phyloP scores from a whole-genome alignment of 2,888 invertebrate species.

The Ptychoptera contaminata region DNA sequence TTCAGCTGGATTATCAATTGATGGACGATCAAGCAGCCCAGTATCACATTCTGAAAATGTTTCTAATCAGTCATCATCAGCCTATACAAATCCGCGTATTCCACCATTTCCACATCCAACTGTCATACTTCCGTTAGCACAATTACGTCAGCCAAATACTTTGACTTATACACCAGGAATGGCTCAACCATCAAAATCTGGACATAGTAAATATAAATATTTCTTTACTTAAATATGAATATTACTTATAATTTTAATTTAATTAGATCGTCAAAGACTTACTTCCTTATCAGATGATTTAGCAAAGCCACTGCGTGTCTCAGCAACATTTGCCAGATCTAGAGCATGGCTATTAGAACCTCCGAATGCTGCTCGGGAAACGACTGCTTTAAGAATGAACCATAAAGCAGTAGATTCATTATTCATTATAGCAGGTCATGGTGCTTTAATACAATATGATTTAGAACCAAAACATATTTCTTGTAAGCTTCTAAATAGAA shows the following conservation, averaged over 20 bases:
- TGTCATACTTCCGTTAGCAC: conserved; percentile 64
- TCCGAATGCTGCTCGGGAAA: conserved; percentile 31
- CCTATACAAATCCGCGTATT: conserved; percentile 75
- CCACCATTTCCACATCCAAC: conserved; percentile 84
- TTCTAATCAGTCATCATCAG: conserved; percentile 32
- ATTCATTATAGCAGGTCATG: conserved; percentile 79
- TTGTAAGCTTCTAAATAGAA: conserved; percentile 24
- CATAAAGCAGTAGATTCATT: conserved; percentile 62
- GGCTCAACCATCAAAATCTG: conserved; percentile 12
- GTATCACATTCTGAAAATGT: conserved; percentile 29
- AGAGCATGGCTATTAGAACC: conserved; percentile 49
- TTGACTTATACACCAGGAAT: conserved; percentile 24
- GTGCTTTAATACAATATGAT: conserved; percentile 74
- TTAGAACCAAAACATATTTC: conserved; percentile 59
- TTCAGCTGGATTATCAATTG: conserved; percentile 74
- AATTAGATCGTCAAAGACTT: conserved; percentile 42
- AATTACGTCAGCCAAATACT: conserved; percentile 55
- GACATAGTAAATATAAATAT: not conserved
- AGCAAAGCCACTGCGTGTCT: conserved; percentile 55
- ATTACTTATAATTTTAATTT: not conserved
- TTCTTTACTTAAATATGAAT: not conserved
- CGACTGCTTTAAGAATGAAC: conserved; percentile 27
- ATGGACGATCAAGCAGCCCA: conserved; percentile 57
- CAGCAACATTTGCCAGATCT: conserved; percentile 61
- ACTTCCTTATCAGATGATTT: conserved; percentile 56